phyloP scores from a whole-genome alignment of 2,888 invertebrate species.

The Ochropleura plecta region DNA sequence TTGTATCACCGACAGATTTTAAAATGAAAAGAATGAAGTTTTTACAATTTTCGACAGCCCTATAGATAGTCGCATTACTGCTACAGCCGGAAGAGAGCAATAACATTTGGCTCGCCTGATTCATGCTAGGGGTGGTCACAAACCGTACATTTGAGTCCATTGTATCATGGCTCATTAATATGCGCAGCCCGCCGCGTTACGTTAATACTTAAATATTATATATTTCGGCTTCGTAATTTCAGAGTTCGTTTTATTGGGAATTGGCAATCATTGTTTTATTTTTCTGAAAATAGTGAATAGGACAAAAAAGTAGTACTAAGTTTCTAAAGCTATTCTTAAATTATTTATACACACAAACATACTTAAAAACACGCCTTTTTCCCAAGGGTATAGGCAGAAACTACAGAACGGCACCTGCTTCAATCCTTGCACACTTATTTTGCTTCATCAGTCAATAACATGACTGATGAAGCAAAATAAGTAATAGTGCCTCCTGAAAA shows the following conservation, averaged over 20 bases:
- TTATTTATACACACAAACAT: too few relatives aligned
- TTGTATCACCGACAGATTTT: conserved; percentile 27
- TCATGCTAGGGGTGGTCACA: conserved; percentile 64
- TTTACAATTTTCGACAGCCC: conserved; percentile 39
- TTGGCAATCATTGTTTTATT: conserved; percentile 6
- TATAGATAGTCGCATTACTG: conserved; percentile 50
- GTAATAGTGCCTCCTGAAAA: too few relatives aligned
- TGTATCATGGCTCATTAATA: conserved; percentile 66
- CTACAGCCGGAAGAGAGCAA: conserved; percentile 57
- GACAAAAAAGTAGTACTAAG: too few relatives aligned
- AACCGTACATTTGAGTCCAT: conserved; percentile 52
- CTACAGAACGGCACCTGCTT: too few relatives aligned
- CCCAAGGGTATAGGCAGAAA: too few relatives aligned
- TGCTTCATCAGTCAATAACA: too few relatives aligned
- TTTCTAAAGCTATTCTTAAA: too few relatives aligned
- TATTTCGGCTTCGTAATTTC: conserved; percentile 47
- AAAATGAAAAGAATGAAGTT: conserved; percentile 11
- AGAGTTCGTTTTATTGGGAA: conserved; percentile 41
- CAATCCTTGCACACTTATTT: too few relatives aligned
- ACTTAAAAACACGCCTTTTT: too few relatives aligned
- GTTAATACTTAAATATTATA: conserved; percentile 59
- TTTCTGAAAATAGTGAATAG: conserved; percentile 13
- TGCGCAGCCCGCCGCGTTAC: conserved; percentile 52
- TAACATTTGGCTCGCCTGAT: conserved; percentile 69
- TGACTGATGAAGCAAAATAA: too few relatives aligned